Evolutionary conservation across 1,140 invertebrate genomes (phyloP).

Genomic region (Drosophila kikkawai): DNA sequence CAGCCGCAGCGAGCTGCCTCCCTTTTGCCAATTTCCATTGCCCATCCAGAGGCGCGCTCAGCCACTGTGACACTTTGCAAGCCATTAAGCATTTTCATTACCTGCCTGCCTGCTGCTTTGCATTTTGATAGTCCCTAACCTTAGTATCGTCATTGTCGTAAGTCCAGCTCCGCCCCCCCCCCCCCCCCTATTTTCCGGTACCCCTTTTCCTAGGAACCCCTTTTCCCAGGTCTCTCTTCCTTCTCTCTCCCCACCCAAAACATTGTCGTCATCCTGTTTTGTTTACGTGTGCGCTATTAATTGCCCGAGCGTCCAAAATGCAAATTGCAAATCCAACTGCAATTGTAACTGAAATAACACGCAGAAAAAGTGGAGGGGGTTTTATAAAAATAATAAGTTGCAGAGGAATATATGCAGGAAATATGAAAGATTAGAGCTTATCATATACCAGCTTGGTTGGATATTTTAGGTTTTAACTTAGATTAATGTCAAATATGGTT

Average conservation of each 20-base stretch:
- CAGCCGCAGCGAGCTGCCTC: conserved; percentile 2
- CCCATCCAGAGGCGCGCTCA: conserved; percentile 67
- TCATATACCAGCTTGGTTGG: neutral
- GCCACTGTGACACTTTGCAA: conserved; percentile 83
- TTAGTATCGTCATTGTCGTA: conserved; percentile 69
- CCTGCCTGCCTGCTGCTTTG: conserved; percentile 79
- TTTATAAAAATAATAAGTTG: too few species aligned
- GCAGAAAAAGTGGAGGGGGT: too few species aligned
- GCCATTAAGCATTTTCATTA: conserved; percentile 83
- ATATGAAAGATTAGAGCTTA: rapidly evolving
- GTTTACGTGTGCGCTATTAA: conserved; percentile 82
- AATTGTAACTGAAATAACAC: conserved; percentile 54
- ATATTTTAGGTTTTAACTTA: neutral
- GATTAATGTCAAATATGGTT: neutral
- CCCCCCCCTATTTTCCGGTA: conserved; percentile 1
- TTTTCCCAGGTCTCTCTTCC: neutral
- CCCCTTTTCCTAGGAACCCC: neutral
- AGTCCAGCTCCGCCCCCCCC: neutral
- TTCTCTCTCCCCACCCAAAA: neutral
- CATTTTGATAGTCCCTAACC: conserved; percentile 75
- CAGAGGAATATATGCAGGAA: too few species aligned
- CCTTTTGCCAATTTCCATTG: conserved; percentile 50
- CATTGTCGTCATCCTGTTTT: conserved; percentile 52
- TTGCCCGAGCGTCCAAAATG: conserved; percentile 76
- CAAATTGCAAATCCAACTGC: conserved; percentile 81